Percentiles rank a stretch among this genome's conserved stretches.
phyloP scores from a whole-genome alignment of 2,888 invertebrate genomes.

The Drosophila siamana region DNA sequence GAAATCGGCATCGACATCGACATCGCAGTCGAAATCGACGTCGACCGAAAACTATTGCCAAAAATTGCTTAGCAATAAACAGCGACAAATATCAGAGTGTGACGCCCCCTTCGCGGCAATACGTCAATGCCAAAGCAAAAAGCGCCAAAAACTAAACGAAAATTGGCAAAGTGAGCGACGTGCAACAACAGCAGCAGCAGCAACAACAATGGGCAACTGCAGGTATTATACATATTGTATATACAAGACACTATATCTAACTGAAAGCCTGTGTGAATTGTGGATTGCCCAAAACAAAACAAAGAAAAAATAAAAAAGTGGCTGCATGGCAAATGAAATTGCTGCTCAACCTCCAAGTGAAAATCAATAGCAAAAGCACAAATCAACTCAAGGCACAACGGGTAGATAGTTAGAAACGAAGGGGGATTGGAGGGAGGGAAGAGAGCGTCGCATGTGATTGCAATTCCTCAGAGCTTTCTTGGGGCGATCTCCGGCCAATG shows the following conservation, averaged over 20 bases:
- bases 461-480: conserved; percentile 62
- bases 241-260: conserved; percentile 18
- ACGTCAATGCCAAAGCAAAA: conserved; percentile 69
- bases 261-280: conserved; percentile 21
- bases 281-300: conserved; percentile 42
- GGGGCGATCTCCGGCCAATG: conserved; percentile 51
- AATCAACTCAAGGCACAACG: not conserved
- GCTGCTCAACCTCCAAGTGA: conserved; percentile 57
- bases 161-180: conserved; percentile 62
- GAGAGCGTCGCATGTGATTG: conserved; percentile 50
- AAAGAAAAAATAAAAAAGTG: conserved; percentile 16
- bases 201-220: conserved; percentile 33
- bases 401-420: no score
- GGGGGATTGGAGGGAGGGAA: conserved; percentile 10
- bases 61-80: conserved; percentile 50
- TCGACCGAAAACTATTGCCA: conserved; percentile 50
- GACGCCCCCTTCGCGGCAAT: conserved; percentile 60
- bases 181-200: conserved; percentile 41
- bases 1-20: conserved; percentile 12
- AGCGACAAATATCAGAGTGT: conserved; percentile 80
- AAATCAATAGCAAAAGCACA: conserved; percentile 49
- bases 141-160: conserved; percentile 38
- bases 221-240: conserved; percentile 30
- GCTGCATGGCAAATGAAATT: conserved; percentile 36
- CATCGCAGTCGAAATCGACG: not conserved